Percentiles rank a stretch among this genome's conserved stretches.
Conservation (phyloP, 2,888 invertebrate genomes). For the Stenotaenia linearis region DNA sequence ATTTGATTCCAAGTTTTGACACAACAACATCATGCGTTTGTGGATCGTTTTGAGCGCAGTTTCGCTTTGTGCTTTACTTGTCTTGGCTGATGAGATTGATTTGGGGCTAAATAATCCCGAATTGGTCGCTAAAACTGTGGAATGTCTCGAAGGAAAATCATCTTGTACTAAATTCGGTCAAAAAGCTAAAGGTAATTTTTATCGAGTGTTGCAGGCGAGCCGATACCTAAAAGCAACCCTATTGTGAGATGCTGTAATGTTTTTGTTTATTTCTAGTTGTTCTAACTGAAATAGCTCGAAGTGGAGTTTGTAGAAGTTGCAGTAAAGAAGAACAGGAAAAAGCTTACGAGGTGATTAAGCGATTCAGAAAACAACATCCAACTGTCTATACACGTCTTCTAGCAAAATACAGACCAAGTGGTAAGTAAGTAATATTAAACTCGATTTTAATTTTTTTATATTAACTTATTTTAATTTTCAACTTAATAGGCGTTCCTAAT, state of each 20-base stretch:
- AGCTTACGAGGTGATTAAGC: background rate
- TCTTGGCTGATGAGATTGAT: slow-evolving; percentile 8
- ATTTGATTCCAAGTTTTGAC: background rate
- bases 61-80: background rate
- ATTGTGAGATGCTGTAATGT: too few relatives aligned
- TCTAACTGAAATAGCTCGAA: background rate
- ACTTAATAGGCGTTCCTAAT: background rate
- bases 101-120: background rate
- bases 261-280: slow-evolving; percentile 13
- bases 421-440: background rate
- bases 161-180: slow-evolving; percentile 3
- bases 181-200: slow-evolving; percentile 5
- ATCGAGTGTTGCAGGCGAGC: background rate
- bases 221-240: background rate
- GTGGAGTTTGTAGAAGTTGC: slow-evolving; percentile 1
- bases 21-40: background rate
- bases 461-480: background rate
- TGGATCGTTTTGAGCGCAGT: background rate
- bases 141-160: background rate
- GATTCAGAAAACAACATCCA: slow-evolving; percentile 8
- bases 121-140: background rate
- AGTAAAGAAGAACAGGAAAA: slow-evolving; percentile 30
- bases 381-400: background rate
- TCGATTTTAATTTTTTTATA: background rate
- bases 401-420: background rate